Conservation (phyloP, 1,140 invertebrate species). For the Drosophila lowei region DNA sequence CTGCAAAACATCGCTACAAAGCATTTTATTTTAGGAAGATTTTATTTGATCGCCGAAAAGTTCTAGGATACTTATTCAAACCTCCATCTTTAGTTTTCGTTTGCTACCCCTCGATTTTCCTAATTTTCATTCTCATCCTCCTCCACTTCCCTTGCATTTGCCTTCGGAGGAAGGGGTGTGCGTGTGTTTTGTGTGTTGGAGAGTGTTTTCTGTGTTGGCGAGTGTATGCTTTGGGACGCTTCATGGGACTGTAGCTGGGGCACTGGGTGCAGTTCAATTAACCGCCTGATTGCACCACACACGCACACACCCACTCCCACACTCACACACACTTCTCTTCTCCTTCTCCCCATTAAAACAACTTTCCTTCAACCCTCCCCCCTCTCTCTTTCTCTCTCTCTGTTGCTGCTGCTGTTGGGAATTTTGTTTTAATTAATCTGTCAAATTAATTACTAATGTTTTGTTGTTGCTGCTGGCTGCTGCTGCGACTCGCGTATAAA, state of each 20-base stretch:
- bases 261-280: constrained; percentile 76
- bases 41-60: too few species aligned
- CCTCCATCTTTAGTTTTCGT: too few species aligned
- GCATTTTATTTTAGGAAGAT: too few species aligned
- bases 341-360: not conserved
- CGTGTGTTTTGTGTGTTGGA: not conserved
- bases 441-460: constrained; percentile 58
- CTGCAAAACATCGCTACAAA: too few species aligned
- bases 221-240: constrained; percentile 16
- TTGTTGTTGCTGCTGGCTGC: not conserved
- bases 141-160: constrained; percentile 25
- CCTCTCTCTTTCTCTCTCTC: not conserved
- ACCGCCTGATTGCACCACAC: constrained; percentile 66
- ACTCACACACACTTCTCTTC: constrained; percentile 29
- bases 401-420: constrained; percentile 5
- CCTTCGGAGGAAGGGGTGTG: constrained; percentile 16
- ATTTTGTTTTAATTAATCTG: constrained; percentile 64
- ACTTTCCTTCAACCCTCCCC: too few species aligned
- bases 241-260: too few species aligned
- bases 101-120: too few species aligned
- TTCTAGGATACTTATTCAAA: too few species aligned
- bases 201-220: constrained; percentile 12
- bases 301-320: constrained; percentile 12
- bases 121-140: not conserved
- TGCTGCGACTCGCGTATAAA: not conserved